phyloP scores from a whole-genome alignment of 2,888 invertebrate species.

The Folsomia manolachei region DNA sequence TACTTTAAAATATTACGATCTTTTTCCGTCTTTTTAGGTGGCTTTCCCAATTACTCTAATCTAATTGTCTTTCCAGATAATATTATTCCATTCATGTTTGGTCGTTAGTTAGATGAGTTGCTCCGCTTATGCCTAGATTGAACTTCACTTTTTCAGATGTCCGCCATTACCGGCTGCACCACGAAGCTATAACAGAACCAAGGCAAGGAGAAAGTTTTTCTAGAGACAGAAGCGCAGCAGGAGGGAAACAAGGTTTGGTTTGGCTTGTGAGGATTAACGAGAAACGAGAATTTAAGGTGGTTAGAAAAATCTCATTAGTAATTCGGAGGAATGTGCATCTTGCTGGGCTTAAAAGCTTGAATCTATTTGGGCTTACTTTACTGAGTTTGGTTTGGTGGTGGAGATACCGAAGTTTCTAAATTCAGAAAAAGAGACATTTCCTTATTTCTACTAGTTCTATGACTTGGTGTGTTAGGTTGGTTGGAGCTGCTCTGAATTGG shows the following conservation, averaged over 20 bases:
- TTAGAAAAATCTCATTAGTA: slow-evolving; percentile 21
- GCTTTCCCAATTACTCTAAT: background rate
- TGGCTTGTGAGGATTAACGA: background rate
- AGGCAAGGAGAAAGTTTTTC: slow-evolving; percentile 1
- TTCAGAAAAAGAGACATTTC: slow-evolving; percentile 2
- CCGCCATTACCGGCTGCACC: background rate
- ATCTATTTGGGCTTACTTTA: background rate
- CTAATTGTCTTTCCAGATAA: background rate
- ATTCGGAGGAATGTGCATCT: slow-evolving; percentile 11
- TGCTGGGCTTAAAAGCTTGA: background rate
- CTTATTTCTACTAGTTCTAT: background rate
- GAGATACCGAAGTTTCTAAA: background rate
- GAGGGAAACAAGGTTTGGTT: background rate
- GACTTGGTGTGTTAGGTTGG: background rate
- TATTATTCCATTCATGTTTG: background rate
- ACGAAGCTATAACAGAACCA: no score
- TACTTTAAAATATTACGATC: background rate
- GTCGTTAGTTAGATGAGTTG: background rate
- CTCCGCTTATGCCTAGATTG: background rate
- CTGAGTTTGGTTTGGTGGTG: no score
- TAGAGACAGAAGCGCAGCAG: background rate
- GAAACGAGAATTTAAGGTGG: slow-evolving; percentile 5
- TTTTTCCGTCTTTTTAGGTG: background rate
- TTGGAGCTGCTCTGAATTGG: background rate
- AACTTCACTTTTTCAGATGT: background rate